Evolutionary conservation across 2,113 vertebrate genomes (phyloP).

Genomic region (Paramormyrops kingsleyae): DNA sequence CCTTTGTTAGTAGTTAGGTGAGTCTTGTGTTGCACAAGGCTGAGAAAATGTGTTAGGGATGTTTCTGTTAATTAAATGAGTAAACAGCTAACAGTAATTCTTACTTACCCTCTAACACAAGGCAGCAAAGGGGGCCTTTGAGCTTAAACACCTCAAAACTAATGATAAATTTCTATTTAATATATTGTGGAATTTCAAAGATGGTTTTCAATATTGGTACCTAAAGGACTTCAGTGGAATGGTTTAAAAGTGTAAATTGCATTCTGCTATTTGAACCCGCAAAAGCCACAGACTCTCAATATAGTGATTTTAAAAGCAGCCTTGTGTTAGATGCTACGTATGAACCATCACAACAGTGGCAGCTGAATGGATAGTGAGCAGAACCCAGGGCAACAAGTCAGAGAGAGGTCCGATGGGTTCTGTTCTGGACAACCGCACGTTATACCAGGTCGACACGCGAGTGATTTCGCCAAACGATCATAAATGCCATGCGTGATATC

Average conservation of each 20-base stretch:
- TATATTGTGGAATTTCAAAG: not conserved
- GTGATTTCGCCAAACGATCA: not conserved
- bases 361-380: slow-evolving; percentile 33
- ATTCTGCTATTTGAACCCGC: not conserved
- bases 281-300: not conserved
- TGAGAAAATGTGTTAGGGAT: not conserved
- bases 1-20: not conserved
- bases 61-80: not conserved
- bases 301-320: not conserved
- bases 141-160: not conserved
- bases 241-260: not conserved
- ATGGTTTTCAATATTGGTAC: not conserved
- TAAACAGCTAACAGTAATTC: not conserved
- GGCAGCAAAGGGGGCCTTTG: not conserved
- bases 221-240: not conserved
- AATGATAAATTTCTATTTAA: not conserved
- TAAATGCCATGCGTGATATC: not conserved
- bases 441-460: not conserved
- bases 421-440: not conserved
- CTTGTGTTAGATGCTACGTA: not conserved
- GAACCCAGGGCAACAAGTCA: not conserved
- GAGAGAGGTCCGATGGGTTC: not conserved
- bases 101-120: not conserved
- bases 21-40: not conserved
- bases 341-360: slow-evolving; percentile 30